These are phyloP conservation scores for Anoura caudifer DNA, from an alignment of 2,113 vertebrate species.

Conservation along the genomic window DNA sequence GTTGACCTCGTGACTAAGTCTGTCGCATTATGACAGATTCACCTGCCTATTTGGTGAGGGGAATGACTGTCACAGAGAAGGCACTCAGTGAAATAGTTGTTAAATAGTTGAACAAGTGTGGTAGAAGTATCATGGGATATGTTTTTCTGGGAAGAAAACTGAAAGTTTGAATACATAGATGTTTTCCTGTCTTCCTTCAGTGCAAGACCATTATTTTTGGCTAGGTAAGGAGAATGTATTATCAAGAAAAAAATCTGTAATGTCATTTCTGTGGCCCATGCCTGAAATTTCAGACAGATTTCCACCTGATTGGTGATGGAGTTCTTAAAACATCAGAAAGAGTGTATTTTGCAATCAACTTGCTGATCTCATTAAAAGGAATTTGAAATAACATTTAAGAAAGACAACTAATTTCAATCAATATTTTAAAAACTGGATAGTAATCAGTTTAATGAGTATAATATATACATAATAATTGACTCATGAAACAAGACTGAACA, in stretches of 20 bases:
- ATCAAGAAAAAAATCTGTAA: background rate
- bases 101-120: background rate
- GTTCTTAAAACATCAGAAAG: background rate
- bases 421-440: background rate
- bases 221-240: background rate
- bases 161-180: background rate
- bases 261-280: background rate
- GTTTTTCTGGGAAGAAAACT: background rate
- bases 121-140: background rate
- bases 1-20: background rate
- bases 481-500: background rate
- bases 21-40: background rate
- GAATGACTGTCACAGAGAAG: background rate
- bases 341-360: background rate
- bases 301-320: background rate
- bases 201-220: background rate
- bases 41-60: background rate
- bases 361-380: background rate
- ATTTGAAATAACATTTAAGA: background rate
- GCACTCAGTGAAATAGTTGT: background rate
- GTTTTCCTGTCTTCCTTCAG: background rate
- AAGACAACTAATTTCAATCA: constrained; percentile 11
- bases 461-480: background rate
- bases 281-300: background rate
- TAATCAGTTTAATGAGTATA: background rate